Evolutionary conservation across 2,888 invertebrate species (phyloP).

Genomic region (Julus scandinavius): DNA sequence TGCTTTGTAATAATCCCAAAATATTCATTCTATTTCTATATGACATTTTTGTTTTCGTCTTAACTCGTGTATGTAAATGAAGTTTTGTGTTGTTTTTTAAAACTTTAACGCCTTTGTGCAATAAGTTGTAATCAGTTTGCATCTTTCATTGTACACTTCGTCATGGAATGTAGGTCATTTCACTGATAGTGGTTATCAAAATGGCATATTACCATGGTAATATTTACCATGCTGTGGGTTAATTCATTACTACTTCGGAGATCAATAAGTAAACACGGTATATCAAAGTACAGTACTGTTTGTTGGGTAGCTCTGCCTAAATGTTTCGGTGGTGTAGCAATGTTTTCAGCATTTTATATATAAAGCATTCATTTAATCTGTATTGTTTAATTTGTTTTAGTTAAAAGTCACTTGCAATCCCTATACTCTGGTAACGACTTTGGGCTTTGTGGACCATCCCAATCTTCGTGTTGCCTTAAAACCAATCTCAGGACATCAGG

Average conservation of each 20-base stretch:
- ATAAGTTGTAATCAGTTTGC: neutral
- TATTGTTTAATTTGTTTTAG: constrained; percentile 36
- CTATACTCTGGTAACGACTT: constrained; percentile 41
- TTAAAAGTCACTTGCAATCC: constrained; percentile 55
- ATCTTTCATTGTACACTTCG: neutral
- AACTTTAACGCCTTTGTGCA: neutral
- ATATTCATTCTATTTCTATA: too few relatives aligned
- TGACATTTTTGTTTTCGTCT: too few relatives aligned
- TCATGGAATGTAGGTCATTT: neutral
- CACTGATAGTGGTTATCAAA: neutral
- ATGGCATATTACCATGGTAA: neutral
- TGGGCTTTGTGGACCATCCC: constrained; percentile 56
- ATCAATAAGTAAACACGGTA: neutral
- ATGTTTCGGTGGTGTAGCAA: neutral
- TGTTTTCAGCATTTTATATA: neutral
- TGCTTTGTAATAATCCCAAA: too few relatives aligned
- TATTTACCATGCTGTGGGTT: neutral
- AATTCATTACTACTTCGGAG: neutral
- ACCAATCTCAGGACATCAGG: constrained; percentile 56
- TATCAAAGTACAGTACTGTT: neutral
- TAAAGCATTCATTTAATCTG: neutral
- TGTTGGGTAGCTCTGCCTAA: neutral
- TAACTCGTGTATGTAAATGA: too few relatives aligned
- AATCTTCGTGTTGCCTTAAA: constrained; percentile 53
- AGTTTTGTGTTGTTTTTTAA: neutral